A percentile compares a stretch with the other conserved stretches of the same genome.
phyloP scores from a whole-genome alignment of 2,113 vertebrate species.

The Sitta europaea region DNA sequence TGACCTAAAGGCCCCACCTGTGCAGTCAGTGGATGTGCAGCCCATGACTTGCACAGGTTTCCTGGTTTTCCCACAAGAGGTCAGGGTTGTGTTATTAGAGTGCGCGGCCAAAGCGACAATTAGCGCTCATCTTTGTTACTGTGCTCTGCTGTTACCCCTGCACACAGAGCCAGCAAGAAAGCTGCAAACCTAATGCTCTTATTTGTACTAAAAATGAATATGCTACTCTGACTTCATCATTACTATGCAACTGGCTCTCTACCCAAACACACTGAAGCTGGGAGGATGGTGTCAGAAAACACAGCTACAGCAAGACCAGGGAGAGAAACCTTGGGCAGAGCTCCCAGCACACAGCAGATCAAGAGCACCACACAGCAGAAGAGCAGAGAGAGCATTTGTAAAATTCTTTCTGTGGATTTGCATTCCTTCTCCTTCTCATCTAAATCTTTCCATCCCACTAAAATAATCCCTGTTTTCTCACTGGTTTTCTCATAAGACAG shows the following conservation, averaged over 20 bases:
- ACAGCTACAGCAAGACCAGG: neutral
- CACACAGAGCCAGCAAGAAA: neutral
- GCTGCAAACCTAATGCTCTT: neutral
- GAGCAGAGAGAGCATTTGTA: neutral
- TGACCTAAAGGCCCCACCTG: neutral
- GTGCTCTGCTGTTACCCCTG: neutral
- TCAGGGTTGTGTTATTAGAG: slow-evolving; percentile 68
- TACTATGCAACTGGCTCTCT: neutral
- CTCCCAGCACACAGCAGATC: fast-evolving
- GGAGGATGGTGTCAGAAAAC: neutral
- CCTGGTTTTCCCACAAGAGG: slow-evolving; percentile 69
- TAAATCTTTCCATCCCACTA: neutral
- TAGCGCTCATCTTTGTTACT: neutral
- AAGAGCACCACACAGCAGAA: neutral
- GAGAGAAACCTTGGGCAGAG: neutral
- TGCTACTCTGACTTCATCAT: neutral
- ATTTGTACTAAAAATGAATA: neutral
- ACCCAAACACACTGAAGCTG: neutral
- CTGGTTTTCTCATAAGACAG: neutral
- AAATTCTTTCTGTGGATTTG: neutral
- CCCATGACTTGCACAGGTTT: neutral
- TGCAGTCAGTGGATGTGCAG: neutral
- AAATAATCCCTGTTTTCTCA: neutral
- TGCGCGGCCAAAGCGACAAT: neutral
- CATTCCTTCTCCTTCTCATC: neutral